Evolutionary conservation across 2,888 invertebrate species (phyloP), one percentile per base, ranked within the genome.

Genomic region (Itoplectis maculator): DNA sequence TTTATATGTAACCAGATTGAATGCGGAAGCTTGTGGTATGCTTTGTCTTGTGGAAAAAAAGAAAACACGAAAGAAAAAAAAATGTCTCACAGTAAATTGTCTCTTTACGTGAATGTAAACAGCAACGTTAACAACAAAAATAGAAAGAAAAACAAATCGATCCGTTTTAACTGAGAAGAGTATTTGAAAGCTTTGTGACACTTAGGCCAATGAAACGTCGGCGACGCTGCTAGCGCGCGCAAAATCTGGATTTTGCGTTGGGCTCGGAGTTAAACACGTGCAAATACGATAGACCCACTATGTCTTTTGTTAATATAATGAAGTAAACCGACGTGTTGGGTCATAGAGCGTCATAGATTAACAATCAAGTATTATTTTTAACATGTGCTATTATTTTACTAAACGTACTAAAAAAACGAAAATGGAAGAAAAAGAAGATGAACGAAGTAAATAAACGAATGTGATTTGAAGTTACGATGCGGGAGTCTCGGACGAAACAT

Each of bases 331-430:
- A 81, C 72, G 79, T 81, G 82, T 81, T 83, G 84, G 63, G 70
- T 86, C 61, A 40, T 40, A 37, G 37, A 61, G 61, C 61, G 80
- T 81, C 84, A 79, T 83, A 80, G 85, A 84, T 85, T 79, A 83
- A 84, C 80, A 69, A 79, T 70, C 85, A 89, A 89, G 88, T 90
- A 90, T 89, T 88, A 88, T 89, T 89, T 88, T 87, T 86, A 89
- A 88, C 61, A 72, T 79, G 82, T 73, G 82, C 82, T 82, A 80
- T 82, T 82, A 79, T 42, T 79, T 79, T 77, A 66, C 49, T 87
- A 83, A 85, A 80, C 81, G 23, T 85, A 63, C 78, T 84, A 76
- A 81, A 69, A 45, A 56, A 11, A 73, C 61, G 23, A 35, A 15
- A 49, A n/a, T 47, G n/a, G n/a, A 47, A 47, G n/a, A n/a, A 5